phyloP scores from a whole-genome alignment of 2,797 vertebrate genomes.

The Parauchenoglanis ngamensis region DNA sequence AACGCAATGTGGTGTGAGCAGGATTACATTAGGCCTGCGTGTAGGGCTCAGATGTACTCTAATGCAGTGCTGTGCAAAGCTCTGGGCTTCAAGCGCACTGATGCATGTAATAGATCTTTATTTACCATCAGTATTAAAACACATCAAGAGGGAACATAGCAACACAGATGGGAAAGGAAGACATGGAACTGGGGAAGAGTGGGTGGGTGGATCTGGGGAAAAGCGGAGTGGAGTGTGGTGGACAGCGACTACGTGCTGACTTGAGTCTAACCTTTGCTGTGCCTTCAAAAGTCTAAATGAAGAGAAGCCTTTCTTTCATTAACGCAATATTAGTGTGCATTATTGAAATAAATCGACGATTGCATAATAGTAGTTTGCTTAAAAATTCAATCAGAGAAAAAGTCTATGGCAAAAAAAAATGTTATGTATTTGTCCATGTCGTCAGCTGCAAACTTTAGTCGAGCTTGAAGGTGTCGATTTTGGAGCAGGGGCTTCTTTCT shows the following conservation, averaged over 20 bases:
- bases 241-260: constrained; percentile 44
- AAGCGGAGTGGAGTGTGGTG: constrained; percentile 1
- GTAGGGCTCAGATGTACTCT: constrained; percentile 2
- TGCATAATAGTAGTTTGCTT: constrained; percentile 68
- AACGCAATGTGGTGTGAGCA: constrained; percentile 11
- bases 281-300: constrained; percentile 68
- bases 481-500: too few relatives aligned
- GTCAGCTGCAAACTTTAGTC: too few relatives aligned
- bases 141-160: constrained; percentile 5
- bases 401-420: too few relatives aligned
- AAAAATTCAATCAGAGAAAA: constrained; percentile 37
- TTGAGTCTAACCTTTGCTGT: constrained; percentile 46
- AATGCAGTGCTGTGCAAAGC: constrained; percentile 22
- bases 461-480: too few relatives aligned
- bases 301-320: background rate
- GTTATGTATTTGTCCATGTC: too few relatives aligned
- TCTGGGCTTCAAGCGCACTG: constrained; percentile 17
- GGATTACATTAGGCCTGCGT: constrained; percentile 35
- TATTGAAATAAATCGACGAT: constrained; percentile 53
- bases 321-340: constrained; percentile 22
- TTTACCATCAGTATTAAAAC: constrained; percentile 43
- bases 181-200: background rate
- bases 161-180: constrained; percentile 10
- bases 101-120: constrained; percentile 42
- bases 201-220: background rate